phyloP scores from a whole-genome alignment of 2,888 invertebrate genomes.

The Didymodactylos carnosus region DNA sequence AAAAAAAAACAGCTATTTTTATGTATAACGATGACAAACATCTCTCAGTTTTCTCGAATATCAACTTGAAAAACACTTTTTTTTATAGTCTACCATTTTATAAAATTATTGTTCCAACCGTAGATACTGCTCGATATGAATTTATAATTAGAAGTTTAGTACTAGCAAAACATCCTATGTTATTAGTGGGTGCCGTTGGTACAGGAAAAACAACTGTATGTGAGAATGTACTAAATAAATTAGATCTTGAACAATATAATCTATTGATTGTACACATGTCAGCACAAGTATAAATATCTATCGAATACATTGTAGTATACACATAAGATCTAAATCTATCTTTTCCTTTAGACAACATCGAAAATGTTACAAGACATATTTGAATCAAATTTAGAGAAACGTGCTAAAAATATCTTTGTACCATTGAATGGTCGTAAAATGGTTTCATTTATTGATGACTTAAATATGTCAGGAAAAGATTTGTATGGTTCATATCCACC shows the following conservation, averaged over 20 bases:
- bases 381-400: slow-evolving; percentile 61
- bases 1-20: too few relatives aligned
- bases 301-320: background rate
- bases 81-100: slow-evolving; percentile 51
- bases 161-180: slow-evolving; percentile 46
- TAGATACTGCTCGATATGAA: slow-evolving; percentile 63
- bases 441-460: slow-evolving; percentile 69
- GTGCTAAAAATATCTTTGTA: slow-evolving; percentile 60
- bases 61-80: too few relatives aligned
- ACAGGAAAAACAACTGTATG: slow-evolving; percentile 57
- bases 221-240: slow-evolving; percentile 44
- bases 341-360: slow-evolving; percentile 47
- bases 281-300: slow-evolving; percentile 41
- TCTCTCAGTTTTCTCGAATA: too few relatives aligned
- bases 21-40: too few relatives aligned
- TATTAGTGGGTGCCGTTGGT: slow-evolving; percentile 62
- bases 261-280: slow-evolving; percentile 63
- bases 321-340: background rate
- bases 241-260: slow-evolving; percentile 44
- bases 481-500: slow-evolving; percentile 71
- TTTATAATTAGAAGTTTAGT: slow-evolving; percentile 49
- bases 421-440: slow-evolving; percentile 59
- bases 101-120: slow-evolving; percentile 63
- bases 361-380: slow-evolving; percentile 62
- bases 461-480: slow-evolving; percentile 76